Evolutionary conservation across 2,888 invertebrate species (phyloP).

Genomic region (Meiosimyza platycephala): DNA sequence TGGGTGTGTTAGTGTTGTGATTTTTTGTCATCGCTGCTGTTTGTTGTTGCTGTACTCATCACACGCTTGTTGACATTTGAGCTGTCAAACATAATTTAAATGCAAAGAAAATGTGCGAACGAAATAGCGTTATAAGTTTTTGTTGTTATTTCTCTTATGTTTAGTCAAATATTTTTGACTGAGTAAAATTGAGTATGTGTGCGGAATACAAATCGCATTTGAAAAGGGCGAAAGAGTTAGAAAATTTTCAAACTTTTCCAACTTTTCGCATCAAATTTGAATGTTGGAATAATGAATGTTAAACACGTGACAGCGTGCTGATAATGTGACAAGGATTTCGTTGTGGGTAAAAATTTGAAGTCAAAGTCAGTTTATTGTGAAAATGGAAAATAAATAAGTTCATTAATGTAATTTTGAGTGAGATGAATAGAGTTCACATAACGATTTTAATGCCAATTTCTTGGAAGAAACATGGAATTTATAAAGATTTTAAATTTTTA

Average conservation of each 20-base stretch:
- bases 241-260: background rate
- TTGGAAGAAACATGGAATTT: too few relatives aligned
- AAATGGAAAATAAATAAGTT: background rate
- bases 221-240: too few relatives aligned
- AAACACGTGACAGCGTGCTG: slow-evolving; percentile 13
- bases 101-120: background rate
- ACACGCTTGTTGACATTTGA: slow-evolving; percentile 14
- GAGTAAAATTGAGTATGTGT: too few relatives aligned
- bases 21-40: background rate
- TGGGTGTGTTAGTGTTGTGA: background rate
- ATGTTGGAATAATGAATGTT: slow-evolving; percentile 34
- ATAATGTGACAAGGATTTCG: background rate
- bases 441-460: too few relatives aligned
- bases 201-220: too few relatives aligned
- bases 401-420: too few relatives aligned
- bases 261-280: slow-evolving; percentile 33
- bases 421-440: too few relatives aligned
- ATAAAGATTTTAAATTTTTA: too few relatives aligned
- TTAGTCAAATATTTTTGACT: too few relatives aligned
- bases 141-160: too few relatives aligned
- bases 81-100: slow-evolving; percentile 11
- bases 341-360: background rate
- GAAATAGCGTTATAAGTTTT: too few relatives aligned
- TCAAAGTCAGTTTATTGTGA: slow-evolving; percentile 10
- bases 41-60: background rate